Evolutionary conservation across 92 coral and sea anemone species (phyloP).

Genomic region (Scolanthus callimorphus): DNA sequence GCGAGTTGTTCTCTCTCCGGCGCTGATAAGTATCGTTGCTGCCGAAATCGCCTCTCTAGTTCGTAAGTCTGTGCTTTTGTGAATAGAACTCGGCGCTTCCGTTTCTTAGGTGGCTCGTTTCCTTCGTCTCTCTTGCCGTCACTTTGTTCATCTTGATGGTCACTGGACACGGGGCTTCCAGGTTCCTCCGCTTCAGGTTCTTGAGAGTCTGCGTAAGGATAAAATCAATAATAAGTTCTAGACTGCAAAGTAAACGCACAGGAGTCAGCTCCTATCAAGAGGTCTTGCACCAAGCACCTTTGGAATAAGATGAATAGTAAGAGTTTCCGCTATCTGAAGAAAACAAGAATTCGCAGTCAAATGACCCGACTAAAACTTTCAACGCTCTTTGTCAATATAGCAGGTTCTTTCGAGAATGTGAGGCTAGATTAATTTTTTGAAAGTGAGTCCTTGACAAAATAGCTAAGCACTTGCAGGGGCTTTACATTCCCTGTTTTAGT

Average conservation of each 20-base stretch:
- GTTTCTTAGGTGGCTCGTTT: conserved; percentile 81
- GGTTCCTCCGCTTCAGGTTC: conserved; percentile 37
- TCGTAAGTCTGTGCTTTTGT: conserved; percentile 97
- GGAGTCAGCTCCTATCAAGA: conserved; percentile 18
- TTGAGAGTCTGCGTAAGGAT: not conserved
- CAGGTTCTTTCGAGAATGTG: not conserved
- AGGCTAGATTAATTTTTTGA: conserved; percentile 3
- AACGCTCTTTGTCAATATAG: not conserved
- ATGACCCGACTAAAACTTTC: not conserved
- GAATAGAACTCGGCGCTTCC: conserved; percentile 97
- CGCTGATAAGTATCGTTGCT: conserved; percentile 95
- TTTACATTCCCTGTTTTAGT: conserved; percentile 23
- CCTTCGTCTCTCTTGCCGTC: conserved; percentile 71
- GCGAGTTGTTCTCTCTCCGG: conserved; percentile 99
- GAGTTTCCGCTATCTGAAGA: not conserved
- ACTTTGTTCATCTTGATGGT: conserved; percentile 40
- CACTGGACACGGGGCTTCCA: conserved; percentile 56
- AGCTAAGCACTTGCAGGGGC: conserved; percentile 25
- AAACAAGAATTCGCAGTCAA: conserved; percentile 1
- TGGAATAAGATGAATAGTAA: not conserved
- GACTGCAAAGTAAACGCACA: conserved; percentile 18
- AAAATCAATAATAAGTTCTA: conserved; percentile 20
- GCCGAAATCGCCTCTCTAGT: conserved; percentile 95
- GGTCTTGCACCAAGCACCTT: not conserved
- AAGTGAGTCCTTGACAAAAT: conserved; percentile 12